Base-by-base conservation (phyloP, 2,888 invertebrate species). In the Cerceris rybyensis region DNA sequence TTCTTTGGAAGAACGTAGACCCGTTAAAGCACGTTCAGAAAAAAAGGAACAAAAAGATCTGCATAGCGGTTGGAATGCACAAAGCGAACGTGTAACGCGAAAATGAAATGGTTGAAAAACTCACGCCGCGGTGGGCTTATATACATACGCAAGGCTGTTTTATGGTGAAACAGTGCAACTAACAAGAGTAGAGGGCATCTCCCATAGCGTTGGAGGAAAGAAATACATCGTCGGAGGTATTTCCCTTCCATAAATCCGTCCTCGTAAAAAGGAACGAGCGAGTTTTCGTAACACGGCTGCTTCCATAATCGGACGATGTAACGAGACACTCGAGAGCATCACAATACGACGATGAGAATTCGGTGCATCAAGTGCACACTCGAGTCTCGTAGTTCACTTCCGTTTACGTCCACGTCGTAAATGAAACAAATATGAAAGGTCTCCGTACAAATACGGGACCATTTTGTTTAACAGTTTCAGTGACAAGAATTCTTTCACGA, bases 271-370 rank as follows among this genome's bases (percentile, higher is more conserved):
- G 82, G 67, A 81, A 85, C 78, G 81, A 83, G 78, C 75, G 49
- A 86, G 66, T 86, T 88, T 88, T 87, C 85, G 84, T 85, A 88
- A 88, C 76, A 75, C 75, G 63, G 74, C 46, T 59, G 70, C 75
- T 72, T 67, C 81, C 72, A 77, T 75, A 86, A 86, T 72, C 60
- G 75, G 50, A 70, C 72, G 64, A 70, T 69, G 73, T 80, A 84
- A 86, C 77, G 69, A 77, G 78, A 69, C 71, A 16, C 71, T 57
- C 55, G 80, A 61, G 59, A 67, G 65, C 75, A 73, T 81, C 70
- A 75, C 77, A 78, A 78, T 76, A 74, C 69, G 80, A 83, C 84
- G 72, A 84, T 84, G 83, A 78, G 80, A 83, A 84, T 83, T 83
- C 65, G 77, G 73, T 74, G 69, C 59, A 58, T 63, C 76, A 60